phyloP scores from a whole-genome alignment of 2,113 vertebrate genomes.

The Blennius ocellaris region DNA sequence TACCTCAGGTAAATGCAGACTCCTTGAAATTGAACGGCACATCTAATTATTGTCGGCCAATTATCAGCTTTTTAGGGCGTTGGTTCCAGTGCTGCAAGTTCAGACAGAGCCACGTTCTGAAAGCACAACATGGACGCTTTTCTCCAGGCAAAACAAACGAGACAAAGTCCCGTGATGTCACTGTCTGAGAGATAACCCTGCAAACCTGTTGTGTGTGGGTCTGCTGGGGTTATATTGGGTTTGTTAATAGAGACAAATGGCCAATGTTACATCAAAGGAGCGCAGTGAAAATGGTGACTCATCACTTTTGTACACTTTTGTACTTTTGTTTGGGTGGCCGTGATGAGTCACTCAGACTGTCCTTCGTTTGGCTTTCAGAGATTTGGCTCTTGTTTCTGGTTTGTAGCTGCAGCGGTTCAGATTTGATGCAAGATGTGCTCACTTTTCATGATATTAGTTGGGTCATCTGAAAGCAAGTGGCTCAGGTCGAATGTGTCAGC shows the following conservation, averaged over 20 bases:
- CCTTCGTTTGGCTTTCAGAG: too few relatives aligned
- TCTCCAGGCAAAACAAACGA: slow-evolving; percentile 13
- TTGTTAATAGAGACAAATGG: slow-evolving; percentile 26
- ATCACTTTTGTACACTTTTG: too few relatives aligned
- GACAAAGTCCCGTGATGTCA: slow-evolving; percentile 43
- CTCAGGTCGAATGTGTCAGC: too few relatives aligned
- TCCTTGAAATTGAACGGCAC: slow-evolving; percentile 17
- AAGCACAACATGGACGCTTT: slow-evolving; percentile 24
- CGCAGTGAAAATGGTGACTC: too few relatives aligned
- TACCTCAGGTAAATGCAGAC: slow-evolving; percentile 87
- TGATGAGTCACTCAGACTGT: too few relatives aligned
- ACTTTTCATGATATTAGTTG: too few relatives aligned
- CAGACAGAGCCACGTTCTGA: slow-evolving; percentile 60
- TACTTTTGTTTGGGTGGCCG: too few relatives aligned
- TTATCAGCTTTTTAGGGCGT: slow-evolving; percentile 68
- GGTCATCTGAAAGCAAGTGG: too few relatives aligned
- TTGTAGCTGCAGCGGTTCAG: too few relatives aligned
- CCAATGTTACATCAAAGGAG: background rate
- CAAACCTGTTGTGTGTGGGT: background rate
- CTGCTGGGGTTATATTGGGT: slow-evolving; percentile 22
- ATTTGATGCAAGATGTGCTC: too few relatives aligned
- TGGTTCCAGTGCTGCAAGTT: slow-evolving; percentile 60
- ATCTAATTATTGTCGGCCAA: slow-evolving; percentile 50
- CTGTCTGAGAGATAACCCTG: slow-evolving; percentile 26
- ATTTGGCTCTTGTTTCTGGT: too few relatives aligned